phyloP scores from a whole-genome alignment of 2,797 vertebrate genomes.

The Cuniculus paca region DNA sequence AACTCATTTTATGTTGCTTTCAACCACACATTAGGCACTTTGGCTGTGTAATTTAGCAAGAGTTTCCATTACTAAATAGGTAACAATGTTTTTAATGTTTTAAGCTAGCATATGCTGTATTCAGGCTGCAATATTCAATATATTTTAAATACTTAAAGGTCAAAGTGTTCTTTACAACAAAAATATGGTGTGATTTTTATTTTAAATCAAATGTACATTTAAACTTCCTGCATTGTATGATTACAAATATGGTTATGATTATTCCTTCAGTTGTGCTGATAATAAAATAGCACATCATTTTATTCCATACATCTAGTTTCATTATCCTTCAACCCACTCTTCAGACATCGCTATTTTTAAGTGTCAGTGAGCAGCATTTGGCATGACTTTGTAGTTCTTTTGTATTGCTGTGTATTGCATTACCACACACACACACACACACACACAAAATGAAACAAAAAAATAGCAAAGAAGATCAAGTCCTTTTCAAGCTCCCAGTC shows the following conservation, averaged over 20 bases:
- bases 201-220: constrained; percentile 37
- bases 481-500: not conserved
- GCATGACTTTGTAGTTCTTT: not conserved
- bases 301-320: not conserved
- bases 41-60: not conserved
- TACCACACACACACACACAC: not conserved
- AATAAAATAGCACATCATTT: not conserved
- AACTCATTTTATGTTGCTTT: not conserved
- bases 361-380: not conserved
- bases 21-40: not conserved
- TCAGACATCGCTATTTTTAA: not conserved
- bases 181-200: not conserved
- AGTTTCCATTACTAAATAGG: not conserved
- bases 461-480: not conserved
- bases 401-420: not conserved
- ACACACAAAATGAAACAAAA: not conserved
- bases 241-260: not conserved
- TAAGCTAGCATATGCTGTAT: not conserved
- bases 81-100: not conserved
- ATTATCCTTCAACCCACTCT: not conserved
- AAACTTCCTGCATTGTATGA: not conserved
- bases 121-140: not conserved
- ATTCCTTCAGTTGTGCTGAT: not conserved
- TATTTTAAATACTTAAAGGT: constrained; percentile 60
- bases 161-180: not conserved